Base-by-base conservation (phyloP, 1,140 invertebrate species). In the Phymorhynchus buccinoides region DNA sequence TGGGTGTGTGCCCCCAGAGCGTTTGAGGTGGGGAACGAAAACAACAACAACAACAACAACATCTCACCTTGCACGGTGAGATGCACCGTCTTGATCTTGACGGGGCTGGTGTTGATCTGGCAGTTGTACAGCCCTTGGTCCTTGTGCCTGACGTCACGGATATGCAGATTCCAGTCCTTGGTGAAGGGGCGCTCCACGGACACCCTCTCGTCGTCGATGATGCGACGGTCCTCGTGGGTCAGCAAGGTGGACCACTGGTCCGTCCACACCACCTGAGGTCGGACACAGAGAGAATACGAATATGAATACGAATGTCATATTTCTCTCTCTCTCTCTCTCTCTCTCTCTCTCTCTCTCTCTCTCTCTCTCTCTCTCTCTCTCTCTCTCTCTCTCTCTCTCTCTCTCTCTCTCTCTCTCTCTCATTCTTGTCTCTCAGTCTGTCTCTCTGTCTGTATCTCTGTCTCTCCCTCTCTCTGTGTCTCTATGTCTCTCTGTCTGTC, bases 141-240 rank as follows among this genome's bases (percentile, higher is more conserved):
- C 14, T 84, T 87, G 77, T 90, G 90, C 62, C 84, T 87, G 14
- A 91, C 89, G 52, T 92, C 88, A 35, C 90, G 86, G 44, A 93
- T 93, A 52, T 91, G 89, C 14, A 93, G 88, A 81, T 93, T 93
- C 92, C 92, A 93, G 85, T 93, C 92, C 39, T 88, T 89, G 32
- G 86, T 89, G 81, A 89, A 91, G 1, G 91, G 91, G 35, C 92
- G 84, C 83, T 92, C 91, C 32, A 93, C 89, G 39, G 91, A 90
- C 32, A 93, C 90, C 30, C 92, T 73, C 14, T 89, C 88, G 85
- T 93, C 92, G 84, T 93, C 92, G 52, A 93, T 91, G 18, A 93
- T 90, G 14, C 92, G 87, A 0, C 89, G 83, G 52, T 92, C 90
- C 73, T 92, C 91, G 73, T 90, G 88, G 0, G 92, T 93, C 32